Conservation (phyloP, 2,113 vertebrate species). For the Sterna hirundo region DNA sequence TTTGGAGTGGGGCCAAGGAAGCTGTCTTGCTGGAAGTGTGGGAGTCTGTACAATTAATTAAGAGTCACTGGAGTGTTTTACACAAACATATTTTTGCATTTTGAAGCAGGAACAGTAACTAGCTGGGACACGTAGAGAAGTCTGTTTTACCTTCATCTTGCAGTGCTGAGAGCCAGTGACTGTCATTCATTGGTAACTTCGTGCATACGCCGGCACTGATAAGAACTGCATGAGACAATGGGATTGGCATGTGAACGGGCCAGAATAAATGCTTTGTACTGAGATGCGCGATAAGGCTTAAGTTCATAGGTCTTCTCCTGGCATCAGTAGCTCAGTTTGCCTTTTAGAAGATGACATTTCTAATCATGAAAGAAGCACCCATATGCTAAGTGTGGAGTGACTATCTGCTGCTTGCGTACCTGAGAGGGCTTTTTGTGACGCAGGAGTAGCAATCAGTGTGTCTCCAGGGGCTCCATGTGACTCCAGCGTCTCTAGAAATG, state of each 20-base stretch:
- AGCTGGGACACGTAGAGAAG: neutral
- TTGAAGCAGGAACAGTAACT: neutral
- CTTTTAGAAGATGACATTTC: neutral
- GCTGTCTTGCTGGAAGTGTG: neutral
- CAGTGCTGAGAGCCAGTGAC: neutral
- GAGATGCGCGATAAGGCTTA: neutral
- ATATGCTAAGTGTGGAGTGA: neutral
- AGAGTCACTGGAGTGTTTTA: neutral
- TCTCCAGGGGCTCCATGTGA: neutral
- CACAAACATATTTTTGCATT: neutral
- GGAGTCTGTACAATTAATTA: neutral
- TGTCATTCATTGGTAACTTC: neutral
- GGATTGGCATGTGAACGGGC: neutral
- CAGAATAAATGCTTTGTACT: neutral
- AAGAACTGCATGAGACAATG: neutral
- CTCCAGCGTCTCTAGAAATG: neutral
- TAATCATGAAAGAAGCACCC: neutral
- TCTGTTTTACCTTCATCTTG: neutral
- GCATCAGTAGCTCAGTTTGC: neutral
- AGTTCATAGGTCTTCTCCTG: neutral
- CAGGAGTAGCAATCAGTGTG: neutral
- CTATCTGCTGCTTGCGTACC: neutral
- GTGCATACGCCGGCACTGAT: neutral
- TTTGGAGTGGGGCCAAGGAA: neutral
- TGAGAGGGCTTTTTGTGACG: neutral